These are phyloP conservation scores for Drosophila eugracilis DNA, from an alignment of 1,140 invertebrate genomes.

Conservation along the genomic window DNA sequence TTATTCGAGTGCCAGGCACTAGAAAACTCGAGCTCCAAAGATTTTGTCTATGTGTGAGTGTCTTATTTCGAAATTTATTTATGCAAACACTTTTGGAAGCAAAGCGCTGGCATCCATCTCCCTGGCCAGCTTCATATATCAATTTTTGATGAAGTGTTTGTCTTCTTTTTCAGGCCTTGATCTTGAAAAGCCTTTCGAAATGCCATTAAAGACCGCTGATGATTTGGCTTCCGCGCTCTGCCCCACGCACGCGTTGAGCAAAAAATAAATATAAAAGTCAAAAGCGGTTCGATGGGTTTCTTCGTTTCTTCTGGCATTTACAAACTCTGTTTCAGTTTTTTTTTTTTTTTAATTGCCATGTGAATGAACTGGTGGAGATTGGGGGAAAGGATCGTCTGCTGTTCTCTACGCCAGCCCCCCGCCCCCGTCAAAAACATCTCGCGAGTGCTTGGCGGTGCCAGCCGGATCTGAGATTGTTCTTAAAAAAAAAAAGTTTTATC, in stretches of 20 bases:
- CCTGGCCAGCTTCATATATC: conserved; percentile 69
- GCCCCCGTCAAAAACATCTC: neutral
- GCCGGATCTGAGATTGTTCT: conserved; percentile 68
- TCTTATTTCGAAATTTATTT: conserved; percentile 64
- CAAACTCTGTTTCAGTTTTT: conserved; percentile 18
- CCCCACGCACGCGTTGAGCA: conserved; percentile 54
- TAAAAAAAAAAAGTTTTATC: conserved; percentile 56
- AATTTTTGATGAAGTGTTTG: conserved; percentile 50
- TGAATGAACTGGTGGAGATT: conserved; percentile 66
- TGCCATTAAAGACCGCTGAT: conserved; percentile 48
- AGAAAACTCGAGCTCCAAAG: conserved; percentile 39
- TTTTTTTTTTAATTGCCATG: conserved; percentile 59
- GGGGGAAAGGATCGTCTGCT: conserved; percentile 58
- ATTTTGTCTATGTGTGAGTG: conserved; percentile 23
- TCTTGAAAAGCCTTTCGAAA: conserved; percentile 83
- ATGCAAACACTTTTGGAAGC: conserved; percentile 60
- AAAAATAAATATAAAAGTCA: conserved; percentile 7
- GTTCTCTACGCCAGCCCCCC: conserved; percentile 34
- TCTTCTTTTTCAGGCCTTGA: conserved; percentile 64
- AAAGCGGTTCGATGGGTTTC: conserved; percentile 43
- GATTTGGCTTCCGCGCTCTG: conserved; percentile 66
- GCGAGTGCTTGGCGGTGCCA: conserved; percentile 71
- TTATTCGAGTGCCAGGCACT: conserved; percentile 70
- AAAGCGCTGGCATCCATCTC: conserved; percentile 65
- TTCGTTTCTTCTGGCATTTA: conserved; percentile 24